Conservation (phyloP, 30 jellyfish, hydroid and myxozoan genomes). For the Aurelia sp. region DNA sequence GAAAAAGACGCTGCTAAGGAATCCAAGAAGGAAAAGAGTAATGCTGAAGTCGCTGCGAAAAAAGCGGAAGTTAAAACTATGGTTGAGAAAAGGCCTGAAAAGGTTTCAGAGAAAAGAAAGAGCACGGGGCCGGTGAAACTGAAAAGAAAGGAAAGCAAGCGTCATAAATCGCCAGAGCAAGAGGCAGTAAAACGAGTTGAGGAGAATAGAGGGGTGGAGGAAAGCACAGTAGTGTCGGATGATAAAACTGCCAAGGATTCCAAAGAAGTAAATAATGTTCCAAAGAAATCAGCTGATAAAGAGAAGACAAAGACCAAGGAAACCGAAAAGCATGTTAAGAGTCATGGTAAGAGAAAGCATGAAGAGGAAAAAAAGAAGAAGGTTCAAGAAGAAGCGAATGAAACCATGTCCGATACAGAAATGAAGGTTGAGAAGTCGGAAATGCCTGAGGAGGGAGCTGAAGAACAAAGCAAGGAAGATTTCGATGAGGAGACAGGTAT, state of each 20-base stretch:
- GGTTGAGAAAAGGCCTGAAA: neutral
- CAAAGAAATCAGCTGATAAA: neutral
- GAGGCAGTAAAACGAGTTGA: constrained; percentile 5
- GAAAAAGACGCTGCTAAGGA: constrained; percentile 18
- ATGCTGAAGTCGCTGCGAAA: neutral
- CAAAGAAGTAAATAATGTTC: neutral
- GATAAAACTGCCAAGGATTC: neutral
- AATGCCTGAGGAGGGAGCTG: constrained; percentile 1
- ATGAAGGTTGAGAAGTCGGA: constrained; percentile 25
- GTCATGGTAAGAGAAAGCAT: constrained; percentile 12
- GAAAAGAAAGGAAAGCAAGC: constrained; percentile 49
- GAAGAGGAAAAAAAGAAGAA: constrained; percentile 49
- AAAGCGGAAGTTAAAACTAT: neutral
- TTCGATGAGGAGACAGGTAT: too few relatives aligned
- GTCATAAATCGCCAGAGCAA: constrained; percentile 48
- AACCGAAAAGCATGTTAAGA: neutral
- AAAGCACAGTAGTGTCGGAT: neutral
- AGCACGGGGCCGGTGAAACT: constrained; percentile 68
- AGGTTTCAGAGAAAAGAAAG: constrained; percentile 25
- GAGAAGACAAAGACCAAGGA: constrained; percentile 21
- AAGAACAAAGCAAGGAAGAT: too few relatives aligned
- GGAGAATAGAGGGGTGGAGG: neutral
- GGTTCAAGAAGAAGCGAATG: constrained; percentile 55
- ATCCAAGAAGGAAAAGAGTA: neutral
- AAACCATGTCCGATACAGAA: constrained; percentile 40